Evolutionary conservation across 2,888 invertebrate genomes (phyloP).

Genomic region (Melolontha melolontha): DNA sequence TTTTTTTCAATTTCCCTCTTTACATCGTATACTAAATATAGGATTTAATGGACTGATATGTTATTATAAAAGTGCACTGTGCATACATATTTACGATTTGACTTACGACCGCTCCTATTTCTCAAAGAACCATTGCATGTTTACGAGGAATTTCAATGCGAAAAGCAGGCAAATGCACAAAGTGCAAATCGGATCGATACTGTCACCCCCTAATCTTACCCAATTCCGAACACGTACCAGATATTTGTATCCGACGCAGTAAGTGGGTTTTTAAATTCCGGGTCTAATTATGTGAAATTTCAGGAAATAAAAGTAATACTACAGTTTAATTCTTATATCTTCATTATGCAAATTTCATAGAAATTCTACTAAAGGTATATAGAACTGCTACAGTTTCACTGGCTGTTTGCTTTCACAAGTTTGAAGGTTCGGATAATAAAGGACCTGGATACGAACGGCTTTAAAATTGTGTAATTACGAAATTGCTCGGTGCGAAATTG

Average conservation of each 20-base stretch:
- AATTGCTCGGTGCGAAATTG: slow-evolving; percentile 24
- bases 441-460: slow-evolving; percentile 24
- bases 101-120: slow-evolving; percentile 2
- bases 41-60: no score
- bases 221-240: slow-evolving; percentile 20
- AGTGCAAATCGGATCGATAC: slow-evolving; percentile 28
- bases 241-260: slow-evolving; percentile 27
- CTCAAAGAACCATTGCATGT: slow-evolving; percentile 20
- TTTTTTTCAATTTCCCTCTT: no score
- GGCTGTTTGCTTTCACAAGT: slow-evolving; percentile 27
- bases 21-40: no score
- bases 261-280: slow-evolving; percentile 25
- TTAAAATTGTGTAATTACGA: slow-evolving; percentile 35
- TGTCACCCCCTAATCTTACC: slow-evolving; percentile 7
- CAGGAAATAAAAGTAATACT: slow-evolving; percentile 28
- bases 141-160: slow-evolving; percentile 19
- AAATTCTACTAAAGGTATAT: slow-evolving; percentile 2
- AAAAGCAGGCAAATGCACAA: slow-evolving; percentile 23
- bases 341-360: slow-evolving; percentile 30
- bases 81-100: neutral
- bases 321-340: slow-evolving; percentile 37
- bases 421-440: slow-evolving; percentile 24
- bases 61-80: no score
- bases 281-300: slow-evolving; percentile 26
- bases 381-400: slow-evolving; percentile 8